These are phyloP conservation scores for Xyrichtys novacula DNA, from an alignment of 2,797 vertebrate species.

Conservation along the genomic window DNA sequence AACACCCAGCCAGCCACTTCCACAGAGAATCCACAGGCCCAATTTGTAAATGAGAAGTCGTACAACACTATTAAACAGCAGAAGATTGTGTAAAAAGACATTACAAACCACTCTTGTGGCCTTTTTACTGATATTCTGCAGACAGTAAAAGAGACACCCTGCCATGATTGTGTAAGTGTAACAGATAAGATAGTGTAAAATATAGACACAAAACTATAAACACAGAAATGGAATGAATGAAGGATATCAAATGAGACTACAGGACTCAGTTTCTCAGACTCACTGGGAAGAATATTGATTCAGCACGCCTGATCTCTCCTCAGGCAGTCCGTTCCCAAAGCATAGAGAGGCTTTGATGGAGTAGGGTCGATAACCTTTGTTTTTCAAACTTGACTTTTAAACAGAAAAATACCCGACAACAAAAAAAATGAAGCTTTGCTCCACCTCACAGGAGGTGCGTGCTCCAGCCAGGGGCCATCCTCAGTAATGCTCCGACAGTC, in stretches of 20 bases:
- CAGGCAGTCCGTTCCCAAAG: slow-evolving; percentile 37
- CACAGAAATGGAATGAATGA: slow-evolving; percentile 17
- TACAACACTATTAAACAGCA: slow-evolving; percentile 31
- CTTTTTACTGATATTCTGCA: slow-evolving; percentile 16
- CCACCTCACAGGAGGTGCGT: no score
- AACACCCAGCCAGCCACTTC: slow-evolving; percentile 15
- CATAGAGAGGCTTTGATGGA: slow-evolving; percentile 47
- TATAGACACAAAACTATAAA: slow-evolving; percentile 12
- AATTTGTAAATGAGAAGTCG: slow-evolving; percentile 46
- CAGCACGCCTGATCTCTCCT: slow-evolving; percentile 43
- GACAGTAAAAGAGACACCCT: slow-evolving; percentile 18
- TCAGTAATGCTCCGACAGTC: no score
- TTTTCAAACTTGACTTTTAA: slow-evolving; percentile 56
- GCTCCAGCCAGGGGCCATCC: no score
- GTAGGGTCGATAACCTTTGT: slow-evolving; percentile 50
- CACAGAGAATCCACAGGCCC: slow-evolving; percentile 25
- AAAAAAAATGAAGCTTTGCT: slow-evolving; percentile 21
- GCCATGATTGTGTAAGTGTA: slow-evolving; percentile 15
- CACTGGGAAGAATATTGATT: slow-evolving; percentile 66
- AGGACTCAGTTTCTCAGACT: slow-evolving; percentile 59
- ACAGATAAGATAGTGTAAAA: not conserved
- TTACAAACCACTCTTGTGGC: slow-evolving; percentile 35
- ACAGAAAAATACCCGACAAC: slow-evolving; percentile 1
- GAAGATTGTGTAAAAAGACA: slow-evolving; percentile 35
- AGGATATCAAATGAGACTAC: slow-evolving; percentile 33